These are phyloP conservation scores for Metopolophium dirhodum DNA, from an alignment of 1,140 invertebrate genomes.

Conservation along the genomic window DNA sequence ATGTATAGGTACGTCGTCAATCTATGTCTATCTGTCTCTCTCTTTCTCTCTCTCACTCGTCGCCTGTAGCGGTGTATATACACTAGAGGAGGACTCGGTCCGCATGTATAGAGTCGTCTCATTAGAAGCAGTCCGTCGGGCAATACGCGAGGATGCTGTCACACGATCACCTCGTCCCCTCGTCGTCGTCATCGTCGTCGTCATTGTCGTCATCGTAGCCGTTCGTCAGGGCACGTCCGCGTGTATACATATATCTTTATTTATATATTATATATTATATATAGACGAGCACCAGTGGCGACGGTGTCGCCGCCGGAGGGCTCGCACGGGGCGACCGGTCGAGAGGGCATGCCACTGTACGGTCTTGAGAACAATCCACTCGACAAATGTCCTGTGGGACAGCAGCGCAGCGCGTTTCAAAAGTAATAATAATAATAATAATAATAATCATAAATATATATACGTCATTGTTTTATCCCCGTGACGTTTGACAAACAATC, in stretches of 20 bases:
- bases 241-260: neutral
- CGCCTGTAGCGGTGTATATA: neutral
- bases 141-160: constrained; percentile 7
- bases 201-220: neutral
- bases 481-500: constrained; percentile 53
- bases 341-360: constrained; percentile 15
- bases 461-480: constrained; percentile 48
- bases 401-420: neutral
- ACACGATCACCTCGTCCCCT: neutral
- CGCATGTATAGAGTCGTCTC: constrained; percentile 8
- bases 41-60: neutral
- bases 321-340: constrained; percentile 26
- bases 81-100: neutral
- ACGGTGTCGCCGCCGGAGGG: constrained; percentile 24
- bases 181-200: neutral
- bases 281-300: neutral
- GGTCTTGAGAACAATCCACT: constrained; percentile 51
- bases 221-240: neutral
- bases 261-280: constrained; percentile 19
- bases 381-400: constrained; percentile 42
- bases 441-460: constrained; percentile 38
- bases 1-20: neutral
- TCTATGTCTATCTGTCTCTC: neutral
- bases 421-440: constrained; percentile 36
- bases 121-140: neutral